These are phyloP conservation scores for Datnioides undecimradiatus DNA, from an alignment of 2,113 vertebrate genomes.

Conservation along the genomic window DNA sequence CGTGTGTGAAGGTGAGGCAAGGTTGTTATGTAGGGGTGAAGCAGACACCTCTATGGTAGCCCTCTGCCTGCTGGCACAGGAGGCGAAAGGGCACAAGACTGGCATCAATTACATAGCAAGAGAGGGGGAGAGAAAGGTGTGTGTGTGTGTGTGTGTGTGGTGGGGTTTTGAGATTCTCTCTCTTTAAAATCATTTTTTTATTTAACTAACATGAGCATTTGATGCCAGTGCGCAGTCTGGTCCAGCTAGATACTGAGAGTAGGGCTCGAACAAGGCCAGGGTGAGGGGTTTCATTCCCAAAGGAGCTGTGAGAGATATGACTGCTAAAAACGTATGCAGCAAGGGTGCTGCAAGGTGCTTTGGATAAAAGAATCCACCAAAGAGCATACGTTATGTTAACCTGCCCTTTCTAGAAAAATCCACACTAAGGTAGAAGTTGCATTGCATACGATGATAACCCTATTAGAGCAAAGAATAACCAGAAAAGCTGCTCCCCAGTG, in stretches of 20 bases:
- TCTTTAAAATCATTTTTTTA: constrained; percentile 23
- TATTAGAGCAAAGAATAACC: neutral
- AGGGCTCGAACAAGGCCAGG: constrained; percentile 38
- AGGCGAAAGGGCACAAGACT: constrained; percentile 80
- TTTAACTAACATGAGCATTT: constrained; percentile 44
- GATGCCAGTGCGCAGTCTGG: constrained; percentile 1
- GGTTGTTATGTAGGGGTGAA: constrained; percentile 80
- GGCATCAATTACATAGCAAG: constrained; percentile 74
- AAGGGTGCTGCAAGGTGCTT: constrained; percentile 46
- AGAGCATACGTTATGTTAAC: constrained; percentile 24
- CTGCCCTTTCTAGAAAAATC: constrained; percentile 21
- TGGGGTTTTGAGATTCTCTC: neutral
- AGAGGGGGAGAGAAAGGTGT: constrained; percentile 14
- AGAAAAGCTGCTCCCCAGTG: neutral
- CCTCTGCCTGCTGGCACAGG: constrained; percentile 74
- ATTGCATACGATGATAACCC: constrained; percentile 2
- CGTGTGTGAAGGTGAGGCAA: constrained; percentile 83
- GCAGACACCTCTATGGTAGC: constrained; percentile 75
- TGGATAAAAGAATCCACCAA: constrained; percentile 17
- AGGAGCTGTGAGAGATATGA: constrained; percentile 48
- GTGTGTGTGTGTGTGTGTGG: neutral
- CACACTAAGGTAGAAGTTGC: neutral
- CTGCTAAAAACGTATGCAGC: constrained; percentile 42
- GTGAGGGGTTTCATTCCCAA: constrained; percentile 49
- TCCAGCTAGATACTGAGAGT: constrained; percentile 25